Conservation (phyloP, 2,888 invertebrate genomes). For the Steinernema scapterisci region DNA sequence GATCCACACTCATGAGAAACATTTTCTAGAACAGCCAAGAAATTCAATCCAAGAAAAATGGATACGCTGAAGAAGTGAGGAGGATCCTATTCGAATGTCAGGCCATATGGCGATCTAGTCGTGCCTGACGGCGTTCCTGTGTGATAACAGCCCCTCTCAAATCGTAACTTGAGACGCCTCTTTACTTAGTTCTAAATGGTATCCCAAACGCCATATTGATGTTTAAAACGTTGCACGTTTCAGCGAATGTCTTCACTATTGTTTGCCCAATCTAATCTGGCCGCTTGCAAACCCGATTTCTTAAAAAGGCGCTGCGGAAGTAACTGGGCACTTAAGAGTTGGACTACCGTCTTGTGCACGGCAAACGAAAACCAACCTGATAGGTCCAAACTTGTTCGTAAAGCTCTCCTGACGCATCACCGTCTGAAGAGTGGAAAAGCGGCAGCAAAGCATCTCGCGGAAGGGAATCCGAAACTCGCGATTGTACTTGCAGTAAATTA, state of each 20-base stretch:
- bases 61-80: constrained; percentile 9
- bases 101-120: background rate
- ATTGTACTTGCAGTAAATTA: constrained; percentile 81
- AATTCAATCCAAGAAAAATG: constrained; percentile 31
- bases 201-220: background rate
- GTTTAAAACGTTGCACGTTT: background rate
- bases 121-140: background rate
- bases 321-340: too few species aligned
- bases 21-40: constrained; percentile 21
- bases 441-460: constrained; percentile 67
- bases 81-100: constrained; percentile 10
- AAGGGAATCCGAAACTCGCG: constrained; percentile 67
- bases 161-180: constrained; percentile 22
- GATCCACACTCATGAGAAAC: constrained; percentile 32
- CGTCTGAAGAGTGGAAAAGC: constrained; percentile 64
- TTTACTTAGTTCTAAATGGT: constrained; percentile 30
- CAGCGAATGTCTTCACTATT: too few species aligned
- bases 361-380: constrained; percentile 48
- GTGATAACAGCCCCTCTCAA: constrained; percentile 4
- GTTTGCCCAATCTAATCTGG: too few species aligned
- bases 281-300: too few species aligned
- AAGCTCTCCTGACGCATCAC: constrained; percentile 66
- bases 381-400: constrained; percentile 60
- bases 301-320: too few species aligned
- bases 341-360: too few species aligned